Base-by-base conservation (phyloP, 2,113 vertebrate species). In the Zosterops japonicus region DNA sequence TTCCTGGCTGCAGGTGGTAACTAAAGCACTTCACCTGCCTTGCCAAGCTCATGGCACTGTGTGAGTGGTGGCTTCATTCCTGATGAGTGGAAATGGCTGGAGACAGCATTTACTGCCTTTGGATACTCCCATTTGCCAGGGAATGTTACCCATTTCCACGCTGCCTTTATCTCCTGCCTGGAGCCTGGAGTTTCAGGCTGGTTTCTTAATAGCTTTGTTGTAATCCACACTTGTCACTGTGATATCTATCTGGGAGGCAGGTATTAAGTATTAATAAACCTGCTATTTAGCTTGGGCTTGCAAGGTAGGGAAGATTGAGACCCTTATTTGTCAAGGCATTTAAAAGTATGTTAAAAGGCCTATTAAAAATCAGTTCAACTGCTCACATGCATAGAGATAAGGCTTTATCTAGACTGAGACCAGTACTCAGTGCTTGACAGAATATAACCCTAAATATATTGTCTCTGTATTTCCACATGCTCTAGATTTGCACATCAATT, bases 181-280 rank as follows among this genome's bases (percentile, higher is more conserved):
- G 56, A 46, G 79, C 63, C 31, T 3, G 1, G 47, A 80, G 82
- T 44, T 90, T 85, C 39, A 84, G 67, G 44, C 24, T 93, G 44
- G 23, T 52, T 86, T 63, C 92, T 88, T 88, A 77, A 90, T 44
- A 83, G 93, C 82, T 86, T 83, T 93, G 36, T 60, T 81, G 76
- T 89, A 91, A 96, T 89, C 68, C 83, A 59, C 79, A 25, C 90
- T 93, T 93, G 64, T 90, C 64, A 41, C 11, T 78, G 75, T 83
- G 90, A 85, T 83, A 52, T 67, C 55, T 75, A 22, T 90, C 88
- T 63, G 57, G 44, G 50, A 90, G 72, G 59, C 55, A 77, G 68
- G 80, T 88, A 90, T 95, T 92, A 93, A 92, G 71, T 86, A 95
- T 96, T 94, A 92, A 94, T 95, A 93, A 93, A 86, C 47, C 55